Conservation (phyloP, 2,888 invertebrate species). For the Stenodera caucasica region DNA sequence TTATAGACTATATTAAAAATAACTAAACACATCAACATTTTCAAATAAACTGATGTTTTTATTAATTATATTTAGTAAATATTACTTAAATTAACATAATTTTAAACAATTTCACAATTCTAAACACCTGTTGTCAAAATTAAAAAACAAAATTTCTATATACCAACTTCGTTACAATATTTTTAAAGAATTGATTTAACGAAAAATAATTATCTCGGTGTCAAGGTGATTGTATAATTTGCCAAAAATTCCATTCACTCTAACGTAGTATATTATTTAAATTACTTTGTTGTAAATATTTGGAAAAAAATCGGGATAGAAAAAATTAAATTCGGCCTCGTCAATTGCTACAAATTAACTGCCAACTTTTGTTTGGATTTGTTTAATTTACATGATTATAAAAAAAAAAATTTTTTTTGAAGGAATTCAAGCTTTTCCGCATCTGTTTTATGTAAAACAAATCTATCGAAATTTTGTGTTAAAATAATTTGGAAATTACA, state of each 20-base stretch:
- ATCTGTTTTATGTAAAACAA: slow-evolving; percentile 5
- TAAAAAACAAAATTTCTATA: background rate
- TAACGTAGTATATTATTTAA: background rate
- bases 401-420: background rate
- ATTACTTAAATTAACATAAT: background rate
- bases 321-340: background rate
- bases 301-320: background rate
- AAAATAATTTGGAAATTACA: background rate
- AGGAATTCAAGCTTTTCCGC: background rate
- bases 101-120: background rate
- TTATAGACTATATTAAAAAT: background rate
- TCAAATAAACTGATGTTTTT: background rate
- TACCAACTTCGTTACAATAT: too few relatives aligned
- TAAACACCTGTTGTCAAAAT: background rate
- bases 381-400: background rate
- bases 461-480: background rate
- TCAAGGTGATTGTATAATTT: background rate
- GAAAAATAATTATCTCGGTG: background rate
- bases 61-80: background rate
- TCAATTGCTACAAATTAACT: slow-evolving; percentile 4
- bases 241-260: background rate
- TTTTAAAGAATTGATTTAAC: too few relatives aligned
- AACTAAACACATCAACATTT: background rate
- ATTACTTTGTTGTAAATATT: too few relatives aligned
- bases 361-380: slow-evolving; percentile 1